These are phyloP conservation scores for Nymphalis urticae DNA, from an alignment of 2,888 invertebrate species.

Conservation along the genomic window DNA sequence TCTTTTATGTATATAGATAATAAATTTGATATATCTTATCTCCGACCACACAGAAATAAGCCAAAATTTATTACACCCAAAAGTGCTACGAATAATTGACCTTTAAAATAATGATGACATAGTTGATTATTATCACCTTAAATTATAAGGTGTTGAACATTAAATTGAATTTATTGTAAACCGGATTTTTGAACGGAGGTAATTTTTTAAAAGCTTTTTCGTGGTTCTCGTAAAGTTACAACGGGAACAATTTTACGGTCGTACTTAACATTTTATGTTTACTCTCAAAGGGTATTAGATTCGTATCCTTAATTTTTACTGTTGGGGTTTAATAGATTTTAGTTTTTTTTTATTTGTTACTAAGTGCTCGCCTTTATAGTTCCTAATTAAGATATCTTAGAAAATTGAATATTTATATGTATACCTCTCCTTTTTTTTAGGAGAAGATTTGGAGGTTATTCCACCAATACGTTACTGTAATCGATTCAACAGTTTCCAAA, in stretches of 20 bases:
- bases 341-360: too few relatives aligned
- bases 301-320: neutral
- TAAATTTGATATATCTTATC: neutral
- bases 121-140: constrained; percentile 32
- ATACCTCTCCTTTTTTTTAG: too few relatives aligned
- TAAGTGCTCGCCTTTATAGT: too few relatives aligned
- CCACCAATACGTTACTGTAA: too few relatives aligned
- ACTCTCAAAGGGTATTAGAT: constrained; percentile 3
- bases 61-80: constrained; percentile 16
- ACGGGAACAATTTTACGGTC: constrained; percentile 14
- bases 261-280: constrained; percentile 1
- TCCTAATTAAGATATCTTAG: too few relatives aligned
- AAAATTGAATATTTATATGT: too few relatives aligned
- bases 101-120: constrained; percentile 26
- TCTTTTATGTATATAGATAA: neutral
- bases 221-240: constrained; percentile 24
- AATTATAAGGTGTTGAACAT: constrained; percentile 35
- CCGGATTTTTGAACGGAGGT: constrained; percentile 14
- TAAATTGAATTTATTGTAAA: constrained; percentile 34
- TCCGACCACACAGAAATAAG: neutral
- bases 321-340: neutral
- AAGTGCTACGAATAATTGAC: constrained; percentile 26
- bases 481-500: too few relatives aligned
- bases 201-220: constrained; percentile 17
- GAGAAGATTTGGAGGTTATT: too few relatives aligned